These are phyloP conservation scores for Oscheius sp. DNA, from an alignment of 2,888 invertebrate genomes.

Conservation along the genomic window DNA sequence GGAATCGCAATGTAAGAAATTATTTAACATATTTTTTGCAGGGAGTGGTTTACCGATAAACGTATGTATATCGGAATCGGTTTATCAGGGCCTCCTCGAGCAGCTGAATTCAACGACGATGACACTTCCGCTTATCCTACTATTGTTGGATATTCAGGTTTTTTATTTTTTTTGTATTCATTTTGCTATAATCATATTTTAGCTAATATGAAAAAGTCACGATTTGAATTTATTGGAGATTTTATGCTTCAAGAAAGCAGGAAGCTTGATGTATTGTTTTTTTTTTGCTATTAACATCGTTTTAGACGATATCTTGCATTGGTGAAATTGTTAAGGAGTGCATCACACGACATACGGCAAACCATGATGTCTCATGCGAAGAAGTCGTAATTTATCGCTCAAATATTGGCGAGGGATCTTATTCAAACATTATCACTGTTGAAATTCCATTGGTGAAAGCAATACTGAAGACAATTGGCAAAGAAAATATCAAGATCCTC, in stretches of 20 bases:
- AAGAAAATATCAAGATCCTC: slow-evolving; percentile 38
- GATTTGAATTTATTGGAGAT: slow-evolving; percentile 51
- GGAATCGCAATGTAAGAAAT: not conserved
- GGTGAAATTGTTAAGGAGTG: not conserved
- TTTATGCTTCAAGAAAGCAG: slow-evolving; percentile 30
- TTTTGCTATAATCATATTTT: slow-evolving; percentile 33
- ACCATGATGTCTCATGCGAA: slow-evolving; percentile 25
- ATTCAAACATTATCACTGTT: slow-evolving; percentile 31
- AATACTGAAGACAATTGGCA: not conserved
- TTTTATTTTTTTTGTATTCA: too few species aligned
- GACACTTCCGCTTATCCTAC: not conserved
- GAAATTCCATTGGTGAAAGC: not conserved
- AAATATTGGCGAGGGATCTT: slow-evolving; percentile 50
- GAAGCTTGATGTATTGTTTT: not conserved
- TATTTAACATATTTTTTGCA: not conserved
- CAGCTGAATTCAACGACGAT: not conserved
- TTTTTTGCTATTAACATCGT: not conserved
- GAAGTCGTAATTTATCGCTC: slow-evolving; percentile 52
- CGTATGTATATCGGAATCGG: slow-evolving; percentile 48
- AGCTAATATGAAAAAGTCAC: slow-evolving; percentile 45
- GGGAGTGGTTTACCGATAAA: slow-evolving; percentile 8
- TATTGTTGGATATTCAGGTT: not conserved
- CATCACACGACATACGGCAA: not conserved
- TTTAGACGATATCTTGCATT: not conserved
- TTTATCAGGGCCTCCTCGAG: slow-evolving; percentile 36